Evolutionary conservation across 2,797 vertebrate species (phyloP).

Genomic region (Ataeniobius toweri): DNA sequence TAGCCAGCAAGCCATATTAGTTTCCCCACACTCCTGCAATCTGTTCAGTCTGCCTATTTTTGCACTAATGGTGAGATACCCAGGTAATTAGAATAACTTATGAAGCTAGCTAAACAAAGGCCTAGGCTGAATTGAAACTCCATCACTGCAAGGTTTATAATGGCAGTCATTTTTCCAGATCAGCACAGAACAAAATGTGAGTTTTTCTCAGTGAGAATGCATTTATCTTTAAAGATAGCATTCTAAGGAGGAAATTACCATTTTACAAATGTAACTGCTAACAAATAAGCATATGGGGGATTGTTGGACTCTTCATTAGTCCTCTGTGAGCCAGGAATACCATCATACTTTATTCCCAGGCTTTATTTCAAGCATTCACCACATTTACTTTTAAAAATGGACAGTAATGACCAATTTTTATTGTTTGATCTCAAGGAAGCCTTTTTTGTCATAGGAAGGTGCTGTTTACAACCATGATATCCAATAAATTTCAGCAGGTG

Average conservation of each 20-base stretch:
- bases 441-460: background rate
- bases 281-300: constrained; percentile 36
- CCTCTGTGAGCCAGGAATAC: constrained; percentile 26
- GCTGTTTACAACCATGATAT: background rate
- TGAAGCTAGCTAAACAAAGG: constrained; percentile 59
- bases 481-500: background rate
- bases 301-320: constrained; percentile 50
- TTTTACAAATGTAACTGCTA: constrained; percentile 47
- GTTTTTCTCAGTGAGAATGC: constrained; percentile 30
- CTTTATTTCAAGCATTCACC: background rate
- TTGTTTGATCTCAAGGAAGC: background rate
- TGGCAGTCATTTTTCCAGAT: constrained; percentile 67
- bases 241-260: constrained; percentile 42
- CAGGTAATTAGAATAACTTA: constrained; percentile 69
- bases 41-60: constrained; percentile 54
- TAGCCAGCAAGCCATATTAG: constrained; percentile 51
- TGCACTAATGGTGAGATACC: constrained; percentile 38
- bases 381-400: constrained; percentile 8
- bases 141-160: constrained; percentile 59
- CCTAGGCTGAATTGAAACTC: constrained; percentile 49
- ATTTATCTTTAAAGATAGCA: constrained; percentile 60
- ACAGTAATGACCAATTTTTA: constrained; percentile 31
- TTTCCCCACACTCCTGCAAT: constrained; percentile 42
- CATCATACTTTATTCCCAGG: constrained; percentile 34
- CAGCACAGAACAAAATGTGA: constrained; percentile 41